These are phyloP conservation scores for Anableps anableps DNA, from an alignment of 2,797 vertebrate species.

Conservation along the genomic window DNA sequence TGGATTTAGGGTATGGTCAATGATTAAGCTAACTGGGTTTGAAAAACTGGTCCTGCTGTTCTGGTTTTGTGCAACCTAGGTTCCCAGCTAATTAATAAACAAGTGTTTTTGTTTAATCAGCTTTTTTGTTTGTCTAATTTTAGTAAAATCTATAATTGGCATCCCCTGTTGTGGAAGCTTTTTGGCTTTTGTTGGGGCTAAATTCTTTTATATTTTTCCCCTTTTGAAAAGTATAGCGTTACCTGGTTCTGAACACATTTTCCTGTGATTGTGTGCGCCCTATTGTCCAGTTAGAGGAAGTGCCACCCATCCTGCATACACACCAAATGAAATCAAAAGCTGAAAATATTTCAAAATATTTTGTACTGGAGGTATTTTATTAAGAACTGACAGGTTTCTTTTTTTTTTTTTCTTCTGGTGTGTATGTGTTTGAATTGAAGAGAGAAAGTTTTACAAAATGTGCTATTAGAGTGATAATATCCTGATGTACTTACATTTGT, in stretches of 20 bases:
- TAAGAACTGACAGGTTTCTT: too few species aligned
- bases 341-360: conserved; percentile 27
- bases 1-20: not conserved
- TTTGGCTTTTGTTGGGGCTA: not conserved
- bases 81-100: conserved; percentile 5
- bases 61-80: not conserved
- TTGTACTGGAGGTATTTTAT: not conserved
- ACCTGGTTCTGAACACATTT: conserved; percentile 43
- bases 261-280: conserved; percentile 67
- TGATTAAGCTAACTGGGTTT: not conserved
- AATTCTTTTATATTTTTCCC: conserved; percentile 28
- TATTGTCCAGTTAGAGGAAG: conserved; percentile 56
- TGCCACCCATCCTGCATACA: conserved; percentile 54
- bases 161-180: not conserved
- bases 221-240: conserved; percentile 21
- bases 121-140: conserved; percentile 2
- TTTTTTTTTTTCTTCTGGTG: not conserved
- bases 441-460: not conserved
- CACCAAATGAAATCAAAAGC: conserved; percentile 36
- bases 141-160: not conserved
- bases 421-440: not conserved
- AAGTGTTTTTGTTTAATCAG: not conserved
- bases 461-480: not conserved
- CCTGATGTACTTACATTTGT: not conserved
- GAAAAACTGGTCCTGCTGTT: not conserved